These are phyloP conservation scores for Dreissena polymorpha DNA, from an alignment of 1,140 invertebrate genomes.

Conservation along the genomic window DNA sequence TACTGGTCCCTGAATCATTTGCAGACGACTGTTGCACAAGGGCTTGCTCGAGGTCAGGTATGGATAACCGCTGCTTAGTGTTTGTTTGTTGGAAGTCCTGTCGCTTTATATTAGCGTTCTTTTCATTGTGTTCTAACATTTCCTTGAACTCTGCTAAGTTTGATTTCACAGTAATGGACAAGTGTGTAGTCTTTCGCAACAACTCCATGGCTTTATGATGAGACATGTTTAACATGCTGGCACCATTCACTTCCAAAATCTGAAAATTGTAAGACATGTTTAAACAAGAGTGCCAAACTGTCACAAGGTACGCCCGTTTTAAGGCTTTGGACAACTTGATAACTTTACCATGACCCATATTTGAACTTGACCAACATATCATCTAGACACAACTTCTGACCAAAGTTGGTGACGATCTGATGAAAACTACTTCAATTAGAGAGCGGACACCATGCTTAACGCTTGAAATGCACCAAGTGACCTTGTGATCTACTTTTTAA, in stretches of 20 bases:
- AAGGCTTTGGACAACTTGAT: no score
- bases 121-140: conserved; percentile 85
- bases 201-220: conserved; percentile 95
- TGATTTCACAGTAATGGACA: conserved; percentile 97
- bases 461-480: no score
- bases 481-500: no score
- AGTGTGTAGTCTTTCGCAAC: conserved; percentile 94
- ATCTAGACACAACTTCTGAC: no score
- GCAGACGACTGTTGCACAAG: conserved; percentile 41
- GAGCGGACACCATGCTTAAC: no score
- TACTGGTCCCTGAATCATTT: neutral
- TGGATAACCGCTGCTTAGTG: conserved; percentile 77
- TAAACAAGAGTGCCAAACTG: no score
- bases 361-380: no score
- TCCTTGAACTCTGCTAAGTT: conserved; percentile 92
- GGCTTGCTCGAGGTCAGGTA: conserved; percentile 73
- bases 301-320: no score
- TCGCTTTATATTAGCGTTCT: conserved; percentile 35
- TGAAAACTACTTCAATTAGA: no score
- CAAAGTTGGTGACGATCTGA: no score
- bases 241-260: conserved; percentile 95
- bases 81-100: conserved; percentile 80
- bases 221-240: conserved; percentile 95
- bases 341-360: no score
- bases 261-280: conserved; percentile 56